Conservation (phyloP, 2,113 vertebrate species). For the Engraulis encrasicolus region DNA sequence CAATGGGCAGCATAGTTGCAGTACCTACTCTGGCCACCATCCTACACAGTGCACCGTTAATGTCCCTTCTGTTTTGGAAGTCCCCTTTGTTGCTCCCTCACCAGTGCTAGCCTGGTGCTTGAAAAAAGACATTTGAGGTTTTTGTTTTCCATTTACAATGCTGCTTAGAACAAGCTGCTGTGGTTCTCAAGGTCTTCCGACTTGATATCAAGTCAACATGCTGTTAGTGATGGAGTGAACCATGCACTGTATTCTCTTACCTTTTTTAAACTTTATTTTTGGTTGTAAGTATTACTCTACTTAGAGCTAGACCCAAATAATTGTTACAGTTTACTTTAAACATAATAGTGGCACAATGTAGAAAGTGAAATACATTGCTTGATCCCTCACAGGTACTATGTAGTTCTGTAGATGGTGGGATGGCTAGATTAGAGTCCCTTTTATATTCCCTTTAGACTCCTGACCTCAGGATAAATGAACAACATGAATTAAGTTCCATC, state of each 20-base stretch:
- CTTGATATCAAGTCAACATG: too few species aligned
- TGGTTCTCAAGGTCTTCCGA: neutral
- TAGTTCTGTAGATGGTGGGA: neutral
- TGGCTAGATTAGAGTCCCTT: neutral
- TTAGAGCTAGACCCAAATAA: conserved; percentile 12
- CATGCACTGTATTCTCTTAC: conserved; percentile 30
- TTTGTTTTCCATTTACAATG: neutral
- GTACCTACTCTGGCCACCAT: too few species aligned
- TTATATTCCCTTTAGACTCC: neutral
- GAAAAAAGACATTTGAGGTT: neutral
- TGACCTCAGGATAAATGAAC: too few species aligned
- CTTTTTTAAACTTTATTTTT: neutral
- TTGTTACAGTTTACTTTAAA: conserved; percentile 38
- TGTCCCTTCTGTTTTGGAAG: too few species aligned
- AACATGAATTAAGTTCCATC: conserved; percentile 28
- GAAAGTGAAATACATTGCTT: neutral
- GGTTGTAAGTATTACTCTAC: neutral
- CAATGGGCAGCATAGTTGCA: too few species aligned
- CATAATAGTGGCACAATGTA: neutral
- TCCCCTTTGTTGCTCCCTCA: conserved; percentile 30
- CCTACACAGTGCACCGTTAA: too few species aligned
- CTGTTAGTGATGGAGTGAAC: neutral
- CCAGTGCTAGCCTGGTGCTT: neutral
- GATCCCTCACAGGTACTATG: neutral
- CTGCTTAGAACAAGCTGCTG: neutral